Evolutionary conservation across 1,140 invertebrate genomes (phyloP).

Genomic region (Trichonephila clavipes): DNA sequence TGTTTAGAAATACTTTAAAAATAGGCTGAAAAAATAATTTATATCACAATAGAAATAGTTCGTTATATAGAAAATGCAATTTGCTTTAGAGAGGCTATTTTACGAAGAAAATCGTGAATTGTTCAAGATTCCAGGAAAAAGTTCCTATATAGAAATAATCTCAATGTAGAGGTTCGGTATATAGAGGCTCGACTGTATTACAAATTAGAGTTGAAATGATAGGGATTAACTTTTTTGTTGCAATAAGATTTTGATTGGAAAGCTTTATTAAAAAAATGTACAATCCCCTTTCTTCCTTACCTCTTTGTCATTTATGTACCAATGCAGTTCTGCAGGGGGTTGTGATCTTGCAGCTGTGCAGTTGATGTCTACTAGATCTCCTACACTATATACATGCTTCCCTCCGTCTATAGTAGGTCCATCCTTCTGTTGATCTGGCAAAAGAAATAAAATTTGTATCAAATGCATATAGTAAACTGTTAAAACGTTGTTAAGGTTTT

Average conservation of each 20-base stretch:
- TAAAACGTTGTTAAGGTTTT: neutral
- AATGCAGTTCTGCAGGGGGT: slow-evolving; percentile 76
- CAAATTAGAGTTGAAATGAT: too few species aligned
- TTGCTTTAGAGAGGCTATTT: too few species aligned
- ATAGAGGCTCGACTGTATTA: too few species aligned
- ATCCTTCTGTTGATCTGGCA: slow-evolving; percentile 83
- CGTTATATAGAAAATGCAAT: too few species aligned
- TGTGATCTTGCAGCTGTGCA: slow-evolving; percentile 82
- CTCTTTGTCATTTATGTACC: slow-evolving; percentile 78
- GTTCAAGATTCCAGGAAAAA: too few species aligned
- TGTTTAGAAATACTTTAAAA: too few species aligned
- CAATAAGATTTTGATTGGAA: neutral
- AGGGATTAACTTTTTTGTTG: neutral
- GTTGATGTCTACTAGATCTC: slow-evolving; percentile 90
- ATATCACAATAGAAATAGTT: too few species aligned
- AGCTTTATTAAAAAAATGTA: neutral
- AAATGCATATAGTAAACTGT: neutral
- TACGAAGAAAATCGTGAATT: too few species aligned
- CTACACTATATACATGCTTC: slow-evolving; percentile 88
- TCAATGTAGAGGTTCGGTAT: too few species aligned
- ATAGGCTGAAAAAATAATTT: too few species aligned
- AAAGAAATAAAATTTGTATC: neutral
- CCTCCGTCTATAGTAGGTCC: slow-evolving; percentile 90
- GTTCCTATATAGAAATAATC: too few species aligned
- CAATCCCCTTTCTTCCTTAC: slow-evolving; percentile 57